phyloP scores from a whole-genome alignment of 2,888 invertebrate species.

The Rhimphoctona megacephalus region DNA sequence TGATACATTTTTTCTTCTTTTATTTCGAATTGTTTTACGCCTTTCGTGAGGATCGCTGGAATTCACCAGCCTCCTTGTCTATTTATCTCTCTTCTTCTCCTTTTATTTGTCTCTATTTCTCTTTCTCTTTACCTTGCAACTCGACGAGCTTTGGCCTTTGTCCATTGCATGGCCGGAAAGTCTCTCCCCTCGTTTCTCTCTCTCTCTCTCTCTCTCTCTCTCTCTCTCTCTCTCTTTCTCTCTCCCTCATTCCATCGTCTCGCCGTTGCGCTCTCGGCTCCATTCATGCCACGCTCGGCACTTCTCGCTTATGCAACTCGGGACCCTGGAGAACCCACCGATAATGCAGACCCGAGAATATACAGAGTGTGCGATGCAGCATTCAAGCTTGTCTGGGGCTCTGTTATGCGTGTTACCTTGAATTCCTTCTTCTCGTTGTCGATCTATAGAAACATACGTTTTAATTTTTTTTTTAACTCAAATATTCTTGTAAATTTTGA shows the following conservation, averaged over 20 bases:
- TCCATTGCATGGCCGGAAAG: slow-evolving; percentile 60
- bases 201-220: slow-evolving; percentile 48
- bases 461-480: background rate
- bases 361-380: slow-evolving; percentile 40
- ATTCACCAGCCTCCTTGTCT: slow-evolving; percentile 10
- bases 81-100: background rate
- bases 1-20: background rate
- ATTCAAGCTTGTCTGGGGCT: slow-evolving; percentile 18
- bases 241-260: slow-evolving; percentile 33
- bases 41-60: slow-evolving; percentile 5
- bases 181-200: slow-evolving; percentile 42
- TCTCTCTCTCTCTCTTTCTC: slow-evolving; percentile 29
- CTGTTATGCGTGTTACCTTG: slow-evolving; percentile 19
- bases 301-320: slow-evolving; percentile 77
- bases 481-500: background rate
- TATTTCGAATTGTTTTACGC: slow-evolving; percentile 23
- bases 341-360: slow-evolving; percentile 43
- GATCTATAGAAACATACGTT: slow-evolving; percentile 18
- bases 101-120: slow-evolving; percentile 5
- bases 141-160: slow-evolving; percentile 57
- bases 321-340: slow-evolving; percentile 67
- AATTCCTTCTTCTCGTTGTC: slow-evolving; percentile 42
- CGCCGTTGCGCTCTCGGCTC: slow-evolving; percentile 68
- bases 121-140: slow-evolving; percentile 36
- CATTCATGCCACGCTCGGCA: slow-evolving; percentile 77